phyloP scores from a whole-genome alignment of 2,797 vertebrate species.

The Botia almorhae region DNA sequence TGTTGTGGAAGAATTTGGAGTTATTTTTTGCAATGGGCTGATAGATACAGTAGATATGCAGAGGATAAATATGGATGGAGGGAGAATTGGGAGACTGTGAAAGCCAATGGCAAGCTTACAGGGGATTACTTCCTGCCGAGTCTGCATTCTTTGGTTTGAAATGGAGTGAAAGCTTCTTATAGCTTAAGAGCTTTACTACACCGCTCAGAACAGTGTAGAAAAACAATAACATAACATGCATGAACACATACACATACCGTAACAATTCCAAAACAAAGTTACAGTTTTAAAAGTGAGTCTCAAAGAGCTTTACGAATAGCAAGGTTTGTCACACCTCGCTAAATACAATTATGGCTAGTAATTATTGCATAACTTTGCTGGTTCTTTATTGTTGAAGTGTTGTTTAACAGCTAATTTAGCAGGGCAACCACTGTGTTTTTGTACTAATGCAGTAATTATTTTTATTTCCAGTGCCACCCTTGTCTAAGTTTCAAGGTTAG shows the following conservation, averaged over 20 bases:
- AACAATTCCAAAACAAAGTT: constrained; percentile 58
- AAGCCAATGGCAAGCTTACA: constrained; percentile 81
- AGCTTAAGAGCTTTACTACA: constrained; percentile 80
- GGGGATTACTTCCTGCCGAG: constrained; percentile 84
- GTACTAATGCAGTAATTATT: neutral
- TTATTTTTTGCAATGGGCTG: constrained; percentile 27
- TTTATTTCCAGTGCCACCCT: neutral
- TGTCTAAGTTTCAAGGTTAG: neutral
- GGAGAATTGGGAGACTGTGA: constrained; percentile 69
- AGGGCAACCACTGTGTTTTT: neutral
- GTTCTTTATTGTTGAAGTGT: neutral
- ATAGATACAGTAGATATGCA: constrained; percentile 14
- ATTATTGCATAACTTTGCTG: neutral
- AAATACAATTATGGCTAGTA: constrained; percentile 7
- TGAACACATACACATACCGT: constrained; percentile 42
- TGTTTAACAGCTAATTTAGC: neutral
- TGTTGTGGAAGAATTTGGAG: neutral
- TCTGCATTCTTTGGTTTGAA: constrained; percentile 83
- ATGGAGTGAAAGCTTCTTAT: constrained; percentile 83
- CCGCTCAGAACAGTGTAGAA: constrained; percentile 73
- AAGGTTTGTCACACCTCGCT: constrained; percentile 5
- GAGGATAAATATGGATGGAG: constrained; percentile 48
- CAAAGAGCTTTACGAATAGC: constrained; percentile 9
- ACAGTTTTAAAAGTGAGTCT: constrained; percentile 20
- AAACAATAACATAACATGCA: constrained; percentile 75